Evolutionary conservation across 53 echinoderm and acorn worm genomes (phyloP).

Genomic region (Patiria pectinifera): DNA sequence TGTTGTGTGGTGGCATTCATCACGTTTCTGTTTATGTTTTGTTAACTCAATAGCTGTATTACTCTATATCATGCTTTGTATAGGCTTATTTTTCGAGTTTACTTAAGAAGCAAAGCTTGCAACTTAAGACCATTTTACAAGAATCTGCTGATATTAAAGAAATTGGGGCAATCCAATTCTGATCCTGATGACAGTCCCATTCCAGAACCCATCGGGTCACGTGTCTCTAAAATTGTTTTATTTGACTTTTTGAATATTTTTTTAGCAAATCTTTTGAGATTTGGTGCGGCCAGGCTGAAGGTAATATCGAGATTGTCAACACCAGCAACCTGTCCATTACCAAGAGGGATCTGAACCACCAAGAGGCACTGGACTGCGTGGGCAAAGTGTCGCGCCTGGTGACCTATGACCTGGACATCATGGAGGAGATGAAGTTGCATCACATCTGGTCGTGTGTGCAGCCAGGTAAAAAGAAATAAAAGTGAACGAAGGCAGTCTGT

Average conservation of each 20-base stretch:
- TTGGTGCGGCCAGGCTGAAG: slow-evolving; percentile 95
- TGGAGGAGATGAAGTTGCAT: slow-evolving; percentile 72
- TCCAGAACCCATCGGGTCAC: neutral
- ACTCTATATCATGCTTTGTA: too few relatives aligned
- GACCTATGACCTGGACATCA: slow-evolving; percentile 84
- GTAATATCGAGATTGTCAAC: slow-evolving; percentile 78
- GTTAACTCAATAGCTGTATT: too few relatives aligned
- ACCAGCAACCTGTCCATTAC: slow-evolving; percentile 62
- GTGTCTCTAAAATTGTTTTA: neutral
- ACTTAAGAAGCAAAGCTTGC: too few relatives aligned
- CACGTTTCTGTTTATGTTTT: too few relatives aligned
- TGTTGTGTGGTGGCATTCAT: too few relatives aligned
- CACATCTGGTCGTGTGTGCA: slow-evolving; percentile 90
- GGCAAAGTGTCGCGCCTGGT: slow-evolving; percentile 84
- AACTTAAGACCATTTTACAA: too few relatives aligned
- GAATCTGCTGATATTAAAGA: too few relatives aligned
- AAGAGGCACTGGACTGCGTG: slow-evolving; percentile 65
- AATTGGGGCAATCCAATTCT: too few relatives aligned
- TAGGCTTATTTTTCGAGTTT: too few relatives aligned
- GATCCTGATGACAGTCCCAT: too few relatives aligned
- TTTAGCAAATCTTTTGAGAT: slow-evolving; percentile 66
- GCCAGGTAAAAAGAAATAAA: slow-evolving; percentile 66
- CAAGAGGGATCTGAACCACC: slow-evolving; percentile 62
- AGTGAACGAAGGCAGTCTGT: neutral
- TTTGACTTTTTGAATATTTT: neutral